Conservation (phyloP, 1,140 invertebrate genomes). For the Paracyclopina nana region DNA sequence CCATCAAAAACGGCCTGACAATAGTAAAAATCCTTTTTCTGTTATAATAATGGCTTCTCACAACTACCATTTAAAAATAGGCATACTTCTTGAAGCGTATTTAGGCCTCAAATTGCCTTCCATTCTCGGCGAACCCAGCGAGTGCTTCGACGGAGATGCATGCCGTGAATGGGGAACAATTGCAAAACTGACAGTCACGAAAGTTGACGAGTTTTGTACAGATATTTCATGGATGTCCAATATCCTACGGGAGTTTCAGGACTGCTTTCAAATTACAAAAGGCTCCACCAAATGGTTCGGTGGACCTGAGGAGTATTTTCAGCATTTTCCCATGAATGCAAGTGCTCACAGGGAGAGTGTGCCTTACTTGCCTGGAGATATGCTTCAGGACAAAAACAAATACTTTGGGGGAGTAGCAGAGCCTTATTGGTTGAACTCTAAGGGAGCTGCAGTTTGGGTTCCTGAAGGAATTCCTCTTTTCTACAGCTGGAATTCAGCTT, state of each 20-base stretch:
- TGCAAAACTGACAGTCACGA: not conserved
- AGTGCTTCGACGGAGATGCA: not conserved
- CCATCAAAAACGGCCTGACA: not conserved
- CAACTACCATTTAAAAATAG: not conserved
- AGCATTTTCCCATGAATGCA: slow-evolving; percentile 1
- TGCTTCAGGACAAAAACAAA: slow-evolving; percentile 19
- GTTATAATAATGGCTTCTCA: not conserved
- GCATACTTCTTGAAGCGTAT: not conserved
- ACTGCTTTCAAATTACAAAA: slow-evolving; percentile 18
- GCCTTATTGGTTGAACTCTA: slow-evolving; percentile 51
- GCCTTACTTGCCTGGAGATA: slow-evolving; percentile 23
- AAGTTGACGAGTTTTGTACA: not conserved
- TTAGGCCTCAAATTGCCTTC: not conserved
- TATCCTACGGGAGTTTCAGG: slow-evolving; percentile 8
- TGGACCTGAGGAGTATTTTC: slow-evolving; percentile 7
- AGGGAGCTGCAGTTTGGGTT: slow-evolving; percentile 40
- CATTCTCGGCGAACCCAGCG: not conserved
- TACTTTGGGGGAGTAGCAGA: slow-evolving; percentile 39
- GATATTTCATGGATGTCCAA: not conserved
- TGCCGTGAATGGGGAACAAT: not conserved
- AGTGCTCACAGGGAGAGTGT: not conserved
- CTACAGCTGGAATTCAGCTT: slow-evolving; percentile 44
- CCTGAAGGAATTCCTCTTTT: slow-evolving; percentile 42
- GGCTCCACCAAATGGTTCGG: not conserved
- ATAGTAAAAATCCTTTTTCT: not conserved